These are phyloP conservation scores for Anomalospiza imberbis DNA, from an alignment of 2,797 vertebrate species.

Conservation along the genomic window DNA sequence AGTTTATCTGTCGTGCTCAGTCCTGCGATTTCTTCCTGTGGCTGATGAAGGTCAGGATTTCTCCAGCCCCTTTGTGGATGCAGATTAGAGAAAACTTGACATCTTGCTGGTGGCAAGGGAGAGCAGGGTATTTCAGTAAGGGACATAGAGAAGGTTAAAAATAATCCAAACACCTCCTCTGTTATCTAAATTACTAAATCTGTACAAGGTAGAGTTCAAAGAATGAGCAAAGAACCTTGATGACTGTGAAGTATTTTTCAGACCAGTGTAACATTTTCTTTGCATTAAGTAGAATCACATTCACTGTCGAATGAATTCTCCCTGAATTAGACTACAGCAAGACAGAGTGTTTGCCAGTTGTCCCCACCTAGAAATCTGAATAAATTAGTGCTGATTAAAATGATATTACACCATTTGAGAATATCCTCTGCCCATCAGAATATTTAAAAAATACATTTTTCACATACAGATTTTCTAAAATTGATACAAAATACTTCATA, in stretches of 20 bases:
- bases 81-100: not conserved
- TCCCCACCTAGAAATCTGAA: not conserved
- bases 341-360: not conserved
- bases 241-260: not conserved
- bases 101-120: not conserved
- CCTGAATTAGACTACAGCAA: not conserved
- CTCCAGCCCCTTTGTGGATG: not conserved
- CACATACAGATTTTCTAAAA: not conserved
- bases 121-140: not conserved
- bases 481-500: not conserved
- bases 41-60: not conserved
- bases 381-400: not conserved
- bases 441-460: not conserved
- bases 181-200: not conserved
- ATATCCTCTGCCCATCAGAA: not conserved
- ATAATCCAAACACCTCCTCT: not conserved
- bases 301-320: not conserved
- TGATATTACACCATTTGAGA: not conserved
- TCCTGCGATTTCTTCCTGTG: not conserved
- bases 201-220: not conserved
- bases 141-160: not conserved
- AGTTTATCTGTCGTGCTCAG: not conserved
- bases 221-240: not conserved
- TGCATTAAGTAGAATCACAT: not conserved
- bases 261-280: not conserved